phyloP scores from a whole-genome alignment of 1,140 invertebrate genomes.

The Drosophila kohkoa region DNA sequence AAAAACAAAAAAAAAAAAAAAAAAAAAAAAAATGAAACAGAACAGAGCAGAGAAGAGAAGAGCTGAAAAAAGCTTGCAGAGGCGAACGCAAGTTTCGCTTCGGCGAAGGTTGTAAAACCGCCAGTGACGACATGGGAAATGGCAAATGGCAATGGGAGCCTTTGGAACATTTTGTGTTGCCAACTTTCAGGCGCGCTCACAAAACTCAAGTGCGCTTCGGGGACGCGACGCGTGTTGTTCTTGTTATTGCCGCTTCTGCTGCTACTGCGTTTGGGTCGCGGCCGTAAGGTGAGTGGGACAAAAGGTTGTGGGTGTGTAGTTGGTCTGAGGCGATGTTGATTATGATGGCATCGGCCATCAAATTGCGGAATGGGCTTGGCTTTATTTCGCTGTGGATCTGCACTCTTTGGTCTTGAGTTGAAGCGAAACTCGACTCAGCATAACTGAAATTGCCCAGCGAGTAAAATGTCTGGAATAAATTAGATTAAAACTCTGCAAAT shows the following conservation, averaged over 20 bases:
- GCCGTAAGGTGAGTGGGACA: background rate
- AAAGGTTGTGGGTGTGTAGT: constrained; percentile 10
- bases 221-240: constrained; percentile 45
- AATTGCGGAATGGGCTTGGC: constrained; percentile 51
- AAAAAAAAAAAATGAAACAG: constrained; percentile 8
- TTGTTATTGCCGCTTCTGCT: constrained; percentile 8
- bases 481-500: constrained; percentile 5
- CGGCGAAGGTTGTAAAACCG: constrained; percentile 78
- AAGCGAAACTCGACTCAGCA: constrained; percentile 17
- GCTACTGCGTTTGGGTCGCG: constrained; percentile 21
- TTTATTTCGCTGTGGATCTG: constrained; percentile 20
- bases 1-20: constrained; percentile 36
- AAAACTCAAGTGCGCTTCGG: constrained; percentile 79
- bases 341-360: constrained; percentile 77
- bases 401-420: constrained; percentile 8
- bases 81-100: constrained; percentile 25
- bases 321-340: constrained; percentile 62
- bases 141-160: constrained; percentile 45
- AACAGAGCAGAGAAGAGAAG: too few relatives aligned
- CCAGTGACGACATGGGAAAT: constrained; percentile 67
- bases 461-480: constrained; percentile 36
- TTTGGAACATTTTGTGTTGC: constrained; percentile 63
- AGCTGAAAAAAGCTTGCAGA: constrained; percentile 13
- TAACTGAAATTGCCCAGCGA: constrained; percentile 31
- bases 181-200: constrained; percentile 74